Conservation (phyloP, 2,797 vertebrate species). For the Hippopotamyrus pictus region DNA sequence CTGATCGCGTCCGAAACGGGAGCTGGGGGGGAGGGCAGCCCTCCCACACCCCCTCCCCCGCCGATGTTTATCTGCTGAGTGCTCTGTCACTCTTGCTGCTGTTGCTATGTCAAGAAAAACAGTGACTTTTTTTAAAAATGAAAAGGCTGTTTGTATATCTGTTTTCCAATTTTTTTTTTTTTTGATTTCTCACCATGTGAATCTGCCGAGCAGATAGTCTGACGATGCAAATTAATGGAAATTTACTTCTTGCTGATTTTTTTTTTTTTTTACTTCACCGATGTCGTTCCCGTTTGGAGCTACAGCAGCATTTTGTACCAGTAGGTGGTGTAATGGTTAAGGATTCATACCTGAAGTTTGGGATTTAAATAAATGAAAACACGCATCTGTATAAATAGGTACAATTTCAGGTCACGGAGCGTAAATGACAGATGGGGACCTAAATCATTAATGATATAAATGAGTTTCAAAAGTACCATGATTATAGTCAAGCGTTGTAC, state of each 20-base stretch:
- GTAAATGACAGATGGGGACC: neutral
- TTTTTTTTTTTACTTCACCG: neutral
- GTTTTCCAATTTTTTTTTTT: neutral
- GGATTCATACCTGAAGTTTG: neutral
- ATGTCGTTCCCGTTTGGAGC: neutral
- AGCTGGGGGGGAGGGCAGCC: neutral
- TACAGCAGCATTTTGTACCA: neutral
- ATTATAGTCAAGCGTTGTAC: neutral
- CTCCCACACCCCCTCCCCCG: neutral
- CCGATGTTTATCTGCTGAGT: neutral
- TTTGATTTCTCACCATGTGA: neutral
- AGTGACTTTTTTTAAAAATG: neutral
- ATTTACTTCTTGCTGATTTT: neutral
- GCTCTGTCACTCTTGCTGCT: neutral
- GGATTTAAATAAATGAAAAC: neutral
- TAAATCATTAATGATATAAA: neutral
- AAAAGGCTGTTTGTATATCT: neutral
- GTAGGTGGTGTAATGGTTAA: neutral
- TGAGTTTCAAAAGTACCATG: neutral
- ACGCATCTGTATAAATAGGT: neutral
- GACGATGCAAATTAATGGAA: neutral
- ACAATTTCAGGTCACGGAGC: neutral
- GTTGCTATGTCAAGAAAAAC: neutral
- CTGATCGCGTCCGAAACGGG: neutral
- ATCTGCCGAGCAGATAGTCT: neutral